Evolutionary conservation across 2,888 invertebrate genomes (phyloP), one percentile per base, ranked within the genome.

Genomic region (Sycophila texana): DNA sequence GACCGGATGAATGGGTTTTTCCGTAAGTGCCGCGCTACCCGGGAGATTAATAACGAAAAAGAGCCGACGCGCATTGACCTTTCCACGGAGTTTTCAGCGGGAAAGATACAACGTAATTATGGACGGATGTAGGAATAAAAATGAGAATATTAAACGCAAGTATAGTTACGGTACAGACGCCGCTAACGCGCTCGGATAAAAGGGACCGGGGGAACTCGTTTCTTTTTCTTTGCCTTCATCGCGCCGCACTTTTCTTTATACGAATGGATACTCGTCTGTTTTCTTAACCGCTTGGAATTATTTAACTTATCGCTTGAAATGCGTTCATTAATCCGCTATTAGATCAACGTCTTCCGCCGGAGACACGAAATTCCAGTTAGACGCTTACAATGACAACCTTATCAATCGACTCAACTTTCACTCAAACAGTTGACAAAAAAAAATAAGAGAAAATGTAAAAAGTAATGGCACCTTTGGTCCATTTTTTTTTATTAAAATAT

Each of bases 51-150:
- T 73, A 72, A 72, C 16, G 63, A 75, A 61, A 26, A 75, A 30
- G 57, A 68, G 58, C 53, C 66, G 39, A 51, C 53, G 16, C 13
- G 14, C 49, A 55, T 61, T 68, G 60, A 47, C 30, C 14, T 61
- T 67, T 73, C 30, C 20, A 66, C 39, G 60, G 13, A 26, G 16
- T 57, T 22, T 20, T 55, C 39, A n/a, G 16, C 20, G 22, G 22
- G 16, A 1, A 55, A 68, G 63, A 73, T 74, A 74, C 61, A 78
- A 60, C 70, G 74, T 79, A 74, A 79, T 79, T 79, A 79, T 74
- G 65, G 58, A 65, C 70, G 39, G 72, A 66, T 77, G 66, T 73
- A 63, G 55, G 63, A 79, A 79, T 74, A 65, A 74, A 79, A 74
- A 74, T 22, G 70, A 70, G 49, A 70, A 79, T 63, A 79, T 74